Evolutionary conservation across 1,140 invertebrate species (phyloP), one percentile per base, ranked within the genome.

Genomic region (Brachionus paranguensis): DNA sequence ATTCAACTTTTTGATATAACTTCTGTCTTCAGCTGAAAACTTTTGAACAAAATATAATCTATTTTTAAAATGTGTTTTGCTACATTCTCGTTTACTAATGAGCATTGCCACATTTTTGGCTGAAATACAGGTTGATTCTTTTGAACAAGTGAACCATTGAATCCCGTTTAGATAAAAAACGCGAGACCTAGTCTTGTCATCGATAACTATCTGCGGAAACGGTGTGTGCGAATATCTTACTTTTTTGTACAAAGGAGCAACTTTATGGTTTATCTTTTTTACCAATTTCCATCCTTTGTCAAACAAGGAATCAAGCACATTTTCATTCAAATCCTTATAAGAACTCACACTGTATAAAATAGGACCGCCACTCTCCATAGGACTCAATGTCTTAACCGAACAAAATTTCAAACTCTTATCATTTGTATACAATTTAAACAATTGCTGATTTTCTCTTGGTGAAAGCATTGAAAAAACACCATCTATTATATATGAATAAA

Each of bases 101-200:
- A 64, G 29, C 17, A 81, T 45, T 12, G 78, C 53, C 45, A 81
- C 60, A 68, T 81, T 81, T 47, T 37, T 81, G 14, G 78, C 78
- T 12, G 78, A 29, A 41, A 81, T 81, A 68, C 53, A 68, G 60
- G 27, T 81, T 6, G 78, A 60, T 47, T 81, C 78, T 60, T 81
- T 60, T 3, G 53, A 64, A 14, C 53, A 68, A 41, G 6, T 55
- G n/a, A 81, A 68, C 78, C 78, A 81, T 14, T 81, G 29, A 24
- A 81, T n/a, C 10, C 53, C 53, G 45, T 81, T 81, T 27, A 81
- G n/a, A 68, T 81, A 81, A 68, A 81, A 81, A 27, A 81, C 64
- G 14, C 78, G n/a, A 24, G 29, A 43, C 17, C 78, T 60, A 5
- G 27, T 60, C 17, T 24, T 41, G 27, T 47, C 78, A 27, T 81